Percentiles rank a stretch among this genome's conserved stretches.
phyloP scores from a whole-genome alignment of 2,113 vertebrate genomes.

The Nibea coibor region DNA sequence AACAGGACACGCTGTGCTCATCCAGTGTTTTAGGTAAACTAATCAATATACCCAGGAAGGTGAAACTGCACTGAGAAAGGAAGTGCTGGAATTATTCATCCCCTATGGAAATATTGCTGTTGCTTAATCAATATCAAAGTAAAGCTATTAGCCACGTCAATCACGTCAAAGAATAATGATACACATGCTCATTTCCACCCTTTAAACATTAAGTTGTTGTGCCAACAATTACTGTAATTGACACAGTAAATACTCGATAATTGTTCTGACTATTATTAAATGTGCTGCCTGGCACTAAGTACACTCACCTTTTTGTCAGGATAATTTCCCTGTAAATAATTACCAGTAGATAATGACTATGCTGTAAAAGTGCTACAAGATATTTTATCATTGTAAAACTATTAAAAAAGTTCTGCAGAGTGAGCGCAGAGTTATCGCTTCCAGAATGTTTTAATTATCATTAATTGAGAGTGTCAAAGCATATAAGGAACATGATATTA shows the following conservation, averaged over 20 bases:
- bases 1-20: background rate
- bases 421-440: constrained; percentile 12
- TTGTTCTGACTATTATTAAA: constrained; percentile 16
- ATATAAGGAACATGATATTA: constrained; percentile 25
- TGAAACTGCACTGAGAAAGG: background rate
- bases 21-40: background rate
- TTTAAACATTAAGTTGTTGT: background rate
- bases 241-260: background rate
- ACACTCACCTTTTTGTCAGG: constrained; percentile 7
- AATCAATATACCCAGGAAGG: background rate
- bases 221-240: background rate
- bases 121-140: background rate
- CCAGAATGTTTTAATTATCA: constrained; percentile 44
- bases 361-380: background rate
- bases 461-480: constrained; percentile 35
- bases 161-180: background rate
- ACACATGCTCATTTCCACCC: background rate
- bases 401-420: constrained; percentile 25
- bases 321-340: constrained; percentile 30
- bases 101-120: too few relatives aligned
- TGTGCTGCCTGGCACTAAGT: background rate
- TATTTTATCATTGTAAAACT: constrained; percentile 8
- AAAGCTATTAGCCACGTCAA: background rate
- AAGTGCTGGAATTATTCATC: too few relatives aligned
- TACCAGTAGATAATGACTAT: constrained; percentile 7